phyloP scores from a whole-genome alignment of 1,140 invertebrate species.

The Drosophila aff. region DNA sequence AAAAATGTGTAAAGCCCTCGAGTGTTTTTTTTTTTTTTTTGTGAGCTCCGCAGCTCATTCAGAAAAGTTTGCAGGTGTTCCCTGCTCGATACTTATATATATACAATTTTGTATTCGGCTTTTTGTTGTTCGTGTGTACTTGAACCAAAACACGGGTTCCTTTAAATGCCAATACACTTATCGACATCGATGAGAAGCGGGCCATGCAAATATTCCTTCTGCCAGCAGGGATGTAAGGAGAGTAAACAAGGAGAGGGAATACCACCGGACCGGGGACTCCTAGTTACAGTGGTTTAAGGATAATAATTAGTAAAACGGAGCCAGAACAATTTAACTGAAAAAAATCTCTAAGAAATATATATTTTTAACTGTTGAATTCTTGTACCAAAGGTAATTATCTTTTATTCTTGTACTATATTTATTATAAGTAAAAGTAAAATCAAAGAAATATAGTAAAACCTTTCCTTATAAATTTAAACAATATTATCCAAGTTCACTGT shows the following conservation, averaged over 20 bases:
- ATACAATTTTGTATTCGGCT: constrained; percentile 34
- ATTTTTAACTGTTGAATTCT: too few relatives aligned
- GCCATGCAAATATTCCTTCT: constrained; percentile 78
- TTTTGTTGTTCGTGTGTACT: constrained; percentile 55
- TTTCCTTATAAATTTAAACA: too few relatives aligned
- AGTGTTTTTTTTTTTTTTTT: constrained; percentile 48
- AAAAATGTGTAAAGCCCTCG: constrained; percentile 70
- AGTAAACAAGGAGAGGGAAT: constrained; percentile 63
- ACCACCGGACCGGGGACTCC: background rate
- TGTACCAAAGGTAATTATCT: background rate
- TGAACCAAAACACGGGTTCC: constrained; percentile 71
- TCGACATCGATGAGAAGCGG: constrained; percentile 53
- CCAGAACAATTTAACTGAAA: background rate
- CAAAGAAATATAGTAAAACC: background rate
- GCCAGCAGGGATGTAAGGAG: constrained; percentile 72
- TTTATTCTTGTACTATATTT: background rate
- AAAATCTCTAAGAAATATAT: too few relatives aligned
- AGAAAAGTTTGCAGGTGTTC: constrained; percentile 82
- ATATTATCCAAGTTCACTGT: constrained; percentile 8
- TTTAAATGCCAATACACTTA: constrained; percentile 68
- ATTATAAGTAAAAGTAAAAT: too few relatives aligned
- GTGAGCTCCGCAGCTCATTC: constrained; percentile 46
- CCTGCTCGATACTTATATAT: constrained; percentile 52
- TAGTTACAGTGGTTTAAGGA: constrained; percentile 47
- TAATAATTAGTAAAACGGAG: background rate